A percentile compares a stretch with the other conserved stretches of the same genome.
These are phyloP conservation scores for Aphelenchoides fujianensis DNA, from an alignment of 1,140 invertebrate species.

Conservation along the genomic window DNA sequence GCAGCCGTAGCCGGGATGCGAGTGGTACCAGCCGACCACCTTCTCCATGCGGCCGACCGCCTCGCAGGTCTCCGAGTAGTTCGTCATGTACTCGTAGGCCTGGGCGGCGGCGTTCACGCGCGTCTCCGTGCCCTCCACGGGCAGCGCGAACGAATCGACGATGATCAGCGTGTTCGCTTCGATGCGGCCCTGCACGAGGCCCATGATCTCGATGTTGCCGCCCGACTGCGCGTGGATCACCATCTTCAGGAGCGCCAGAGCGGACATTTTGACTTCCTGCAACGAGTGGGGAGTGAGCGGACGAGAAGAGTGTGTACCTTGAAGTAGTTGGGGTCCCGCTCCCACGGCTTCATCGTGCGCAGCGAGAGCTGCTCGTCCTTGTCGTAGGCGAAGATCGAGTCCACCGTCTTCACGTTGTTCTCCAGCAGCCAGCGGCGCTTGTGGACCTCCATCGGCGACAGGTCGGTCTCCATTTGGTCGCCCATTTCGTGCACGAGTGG, in stretches of 20 bases:
- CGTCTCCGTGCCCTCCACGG: slow-evolving; percentile 85
- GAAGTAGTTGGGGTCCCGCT: slow-evolving; percentile 49
- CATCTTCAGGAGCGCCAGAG: slow-evolving; percentile 97
- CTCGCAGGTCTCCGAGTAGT: slow-evolving; percentile 93
- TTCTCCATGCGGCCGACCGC: slow-evolving; percentile 69
- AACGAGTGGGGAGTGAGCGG: slow-evolving; percentile 66
- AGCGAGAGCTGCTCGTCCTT: slow-evolving; percentile 51
- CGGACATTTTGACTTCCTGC: slow-evolving; percentile 97
- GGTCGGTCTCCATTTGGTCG: not conserved
- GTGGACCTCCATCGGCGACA: slow-evolving; percentile 1
- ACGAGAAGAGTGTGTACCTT: slow-evolving; percentile 35
- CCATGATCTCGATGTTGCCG: slow-evolving; percentile 93
- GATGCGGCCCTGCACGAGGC: slow-evolving; percentile 85
- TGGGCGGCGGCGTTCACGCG: slow-evolving; percentile 98
- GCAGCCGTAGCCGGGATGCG: slow-evolving; percentile 98
- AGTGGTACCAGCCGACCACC: slow-evolving; percentile 98
- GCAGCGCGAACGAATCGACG: slow-evolving; percentile 91
- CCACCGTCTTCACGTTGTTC: slow-evolving; percentile 30
- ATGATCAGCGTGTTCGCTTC: slow-evolving; percentile 83
- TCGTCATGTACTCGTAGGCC: slow-evolving; percentile 99
- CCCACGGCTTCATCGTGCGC: slow-evolving; percentile 44
- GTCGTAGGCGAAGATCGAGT: slow-evolving; percentile 47
- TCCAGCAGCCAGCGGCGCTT: slow-evolving; percentile 19
- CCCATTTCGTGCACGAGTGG: not conserved
- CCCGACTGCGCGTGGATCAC: slow-evolving; percentile 98